A percentile compares a stretch with the other conserved stretches of the same genome.
phyloP scores from a whole-genome alignment of 1,140 invertebrate species.

The Cyclina sinensis region DNA sequence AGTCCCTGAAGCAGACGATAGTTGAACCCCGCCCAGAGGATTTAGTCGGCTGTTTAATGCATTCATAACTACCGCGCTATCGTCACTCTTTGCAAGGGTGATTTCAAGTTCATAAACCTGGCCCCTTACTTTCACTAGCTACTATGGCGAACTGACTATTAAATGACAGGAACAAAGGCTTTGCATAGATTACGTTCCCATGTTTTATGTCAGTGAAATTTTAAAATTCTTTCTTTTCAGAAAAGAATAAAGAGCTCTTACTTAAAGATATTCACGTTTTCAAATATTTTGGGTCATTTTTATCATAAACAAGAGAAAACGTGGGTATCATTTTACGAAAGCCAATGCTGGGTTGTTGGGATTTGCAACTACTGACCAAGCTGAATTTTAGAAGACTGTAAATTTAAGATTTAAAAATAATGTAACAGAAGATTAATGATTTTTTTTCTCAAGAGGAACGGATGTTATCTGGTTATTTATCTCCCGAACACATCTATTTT shows the following conservation, averaged over 20 bases:
- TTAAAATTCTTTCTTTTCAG: too few relatives aligned
- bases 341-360: too few relatives aligned
- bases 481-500: not conserved
- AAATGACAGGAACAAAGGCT: not conserved
- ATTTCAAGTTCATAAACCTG: conserved; percentile 16
- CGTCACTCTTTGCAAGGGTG: not conserved
- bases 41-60: conserved; percentile 23
- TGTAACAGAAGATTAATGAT: not conserved
- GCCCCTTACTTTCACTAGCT: not conserved
- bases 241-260: too few relatives aligned
- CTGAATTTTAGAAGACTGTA: too few relatives aligned
- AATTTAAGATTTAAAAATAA: too few relatives aligned
- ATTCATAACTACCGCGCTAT: not conserved
- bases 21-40: conserved; percentile 28
- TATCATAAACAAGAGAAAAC: too few relatives aligned
- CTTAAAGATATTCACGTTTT: too few relatives aligned
- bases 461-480: not conserved
- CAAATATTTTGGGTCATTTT: too few relatives aligned
- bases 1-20: conserved; percentile 21
- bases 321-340: too few relatives aligned
- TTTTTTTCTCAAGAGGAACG: not conserved
- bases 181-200: too few relatives aligned
- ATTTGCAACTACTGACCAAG: too few relatives aligned
- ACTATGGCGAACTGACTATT: not conserved
- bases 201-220: too few relatives aligned